Evolutionary conservation across 2,888 invertebrate species (phyloP).

Genomic region (Morpho deidamia): DNA sequence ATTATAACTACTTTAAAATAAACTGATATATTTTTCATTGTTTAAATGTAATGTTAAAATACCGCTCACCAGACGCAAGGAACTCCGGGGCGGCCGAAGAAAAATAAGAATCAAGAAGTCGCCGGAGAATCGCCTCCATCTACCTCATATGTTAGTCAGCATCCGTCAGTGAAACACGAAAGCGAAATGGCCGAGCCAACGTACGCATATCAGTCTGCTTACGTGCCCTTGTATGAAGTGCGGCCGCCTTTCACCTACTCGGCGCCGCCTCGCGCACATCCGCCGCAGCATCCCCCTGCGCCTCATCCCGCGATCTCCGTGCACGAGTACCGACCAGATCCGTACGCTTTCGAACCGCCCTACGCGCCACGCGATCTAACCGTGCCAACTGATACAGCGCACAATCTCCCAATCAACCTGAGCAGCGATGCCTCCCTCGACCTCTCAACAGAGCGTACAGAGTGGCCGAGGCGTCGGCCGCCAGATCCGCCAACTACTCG

Average conservation of each 20-base stretch:
- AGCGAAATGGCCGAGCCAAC: constrained; percentile 40
- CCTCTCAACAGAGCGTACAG: constrained; percentile 58
- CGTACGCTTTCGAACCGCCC: constrained; percentile 49
- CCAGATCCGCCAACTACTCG: constrained; percentile 51
- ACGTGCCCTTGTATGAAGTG: constrained; percentile 37
- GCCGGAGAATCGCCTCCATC: constrained; percentile 57
- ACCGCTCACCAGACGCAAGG: constrained; percentile 46
- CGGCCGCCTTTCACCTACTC: constrained; percentile 31
- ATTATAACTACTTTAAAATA: neutral
- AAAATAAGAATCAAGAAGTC: constrained; percentile 56
- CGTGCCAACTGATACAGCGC: constrained; percentile 45
- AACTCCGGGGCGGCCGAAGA: constrained; percentile 65
- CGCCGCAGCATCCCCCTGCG: constrained; percentile 36
- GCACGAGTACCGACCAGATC: constrained; percentile 58
- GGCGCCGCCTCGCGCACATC: constrained; percentile 34
- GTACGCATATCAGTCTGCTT: constrained; percentile 49
- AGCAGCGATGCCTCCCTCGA: constrained; percentile 70
- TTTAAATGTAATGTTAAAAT: neutral
- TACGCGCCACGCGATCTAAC: constrained; percentile 53
- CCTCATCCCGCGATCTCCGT: constrained; percentile 35
- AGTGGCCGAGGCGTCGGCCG: constrained; percentile 60
- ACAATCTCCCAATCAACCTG: constrained; percentile 70
- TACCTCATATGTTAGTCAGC: constrained; percentile 52
- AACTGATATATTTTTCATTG: neutral
- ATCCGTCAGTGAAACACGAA: constrained; percentile 53